phyloP scores from a whole-genome alignment of 1,140 invertebrate species.

The Euura lappo region DNA sequence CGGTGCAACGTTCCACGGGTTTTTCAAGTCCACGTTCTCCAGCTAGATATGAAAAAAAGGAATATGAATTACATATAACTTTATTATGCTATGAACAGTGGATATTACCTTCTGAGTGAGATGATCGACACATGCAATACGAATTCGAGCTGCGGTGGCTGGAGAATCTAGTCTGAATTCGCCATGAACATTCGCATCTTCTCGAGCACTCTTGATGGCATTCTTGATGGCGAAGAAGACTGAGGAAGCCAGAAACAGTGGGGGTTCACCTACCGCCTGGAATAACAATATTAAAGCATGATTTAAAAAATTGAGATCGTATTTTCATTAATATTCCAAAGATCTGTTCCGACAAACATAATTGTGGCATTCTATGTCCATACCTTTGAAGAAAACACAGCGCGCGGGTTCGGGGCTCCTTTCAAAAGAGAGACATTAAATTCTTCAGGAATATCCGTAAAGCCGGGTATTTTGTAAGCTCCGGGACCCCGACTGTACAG shows the following conservation, averaged over 20 bases:
- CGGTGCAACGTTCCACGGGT: slow-evolving; percentile 43
- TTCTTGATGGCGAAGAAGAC: slow-evolving; percentile 92
- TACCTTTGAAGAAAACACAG: slow-evolving; percentile 95
- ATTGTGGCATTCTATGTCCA: slow-evolving; percentile 15
- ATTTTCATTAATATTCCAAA: not conserved
- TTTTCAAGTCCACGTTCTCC: slow-evolving; percentile 33
- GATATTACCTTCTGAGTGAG: slow-evolving; percentile 76
- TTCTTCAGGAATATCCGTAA: slow-evolving; percentile 86
- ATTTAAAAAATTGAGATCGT: not conserved
- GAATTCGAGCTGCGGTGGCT: slow-evolving; percentile 86
- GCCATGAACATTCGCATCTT: slow-evolving; percentile 67
- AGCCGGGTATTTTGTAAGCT: slow-evolving; percentile 91
- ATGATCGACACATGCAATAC: slow-evolving; percentile 88
- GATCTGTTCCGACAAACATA: not conserved
- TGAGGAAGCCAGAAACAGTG: slow-evolving; percentile 86
- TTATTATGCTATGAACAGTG: not conserved
- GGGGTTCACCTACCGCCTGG: slow-evolving; percentile 94
- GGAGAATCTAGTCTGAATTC: slow-evolving; percentile 83
- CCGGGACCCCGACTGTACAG: slow-evolving; percentile 88
- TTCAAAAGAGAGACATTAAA: slow-evolving; percentile 94
- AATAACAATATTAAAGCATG: slow-evolving; percentile 31
- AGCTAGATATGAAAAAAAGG: slow-evolving; percentile 31
- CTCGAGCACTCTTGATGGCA: slow-evolving; percentile 80
- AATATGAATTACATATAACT: not conserved
- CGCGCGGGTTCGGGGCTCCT: slow-evolving; percentile 84